Evolutionary conservation across 2,797 vertebrate species (phyloP).

Genomic region (Clamator glandarius): DNA sequence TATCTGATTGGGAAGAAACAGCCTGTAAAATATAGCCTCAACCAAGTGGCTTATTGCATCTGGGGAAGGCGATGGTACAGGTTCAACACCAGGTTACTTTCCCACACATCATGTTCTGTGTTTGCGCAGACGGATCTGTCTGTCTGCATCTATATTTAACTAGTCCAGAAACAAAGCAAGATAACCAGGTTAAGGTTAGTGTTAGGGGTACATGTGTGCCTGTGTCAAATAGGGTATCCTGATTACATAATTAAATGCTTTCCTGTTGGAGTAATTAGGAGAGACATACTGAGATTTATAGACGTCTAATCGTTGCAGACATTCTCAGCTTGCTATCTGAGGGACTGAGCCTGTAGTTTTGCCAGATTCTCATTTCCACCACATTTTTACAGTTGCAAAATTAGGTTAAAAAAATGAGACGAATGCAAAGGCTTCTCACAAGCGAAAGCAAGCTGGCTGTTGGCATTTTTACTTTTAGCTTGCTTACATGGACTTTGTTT

Average conservation of each 20-base stretch:
- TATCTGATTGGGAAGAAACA: neutral
- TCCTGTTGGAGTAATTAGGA: slow-evolving; percentile 58
- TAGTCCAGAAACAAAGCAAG: slow-evolving; percentile 40
- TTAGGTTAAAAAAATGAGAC: neutral
- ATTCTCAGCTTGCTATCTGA: slow-evolving; percentile 4
- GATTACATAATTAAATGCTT: slow-evolving; percentile 44
- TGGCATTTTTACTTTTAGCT: neutral
- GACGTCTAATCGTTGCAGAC: neutral
- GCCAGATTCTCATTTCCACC: slow-evolving; percentile 4
- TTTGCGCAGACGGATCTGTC: slow-evolving; percentile 29
- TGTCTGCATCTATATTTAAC: slow-evolving; percentile 64
- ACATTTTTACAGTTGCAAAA: slow-evolving; percentile 10
- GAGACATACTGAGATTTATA: slow-evolving; percentile 43
- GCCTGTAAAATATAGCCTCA: neutral
- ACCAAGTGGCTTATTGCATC: neutral
- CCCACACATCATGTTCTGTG: slow-evolving; percentile 44
- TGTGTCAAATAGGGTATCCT: slow-evolving; percentile 6
- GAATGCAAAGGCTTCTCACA: neutral
- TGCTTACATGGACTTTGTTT: neutral
- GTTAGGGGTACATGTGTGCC: neutral
- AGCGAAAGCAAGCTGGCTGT: neutral
- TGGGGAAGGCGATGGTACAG: neutral
- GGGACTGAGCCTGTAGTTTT: neutral
- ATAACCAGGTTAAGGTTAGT: slow-evolving; percentile 46
- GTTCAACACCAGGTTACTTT: slow-evolving; percentile 60